Percentiles rank a stretch among this genome's conserved stretches.
These are phyloP conservation scores for Dicerorhinus sumatrensis DNA, from an alignment of 2,113 vertebrate genomes.

Conservation along the genomic window DNA sequence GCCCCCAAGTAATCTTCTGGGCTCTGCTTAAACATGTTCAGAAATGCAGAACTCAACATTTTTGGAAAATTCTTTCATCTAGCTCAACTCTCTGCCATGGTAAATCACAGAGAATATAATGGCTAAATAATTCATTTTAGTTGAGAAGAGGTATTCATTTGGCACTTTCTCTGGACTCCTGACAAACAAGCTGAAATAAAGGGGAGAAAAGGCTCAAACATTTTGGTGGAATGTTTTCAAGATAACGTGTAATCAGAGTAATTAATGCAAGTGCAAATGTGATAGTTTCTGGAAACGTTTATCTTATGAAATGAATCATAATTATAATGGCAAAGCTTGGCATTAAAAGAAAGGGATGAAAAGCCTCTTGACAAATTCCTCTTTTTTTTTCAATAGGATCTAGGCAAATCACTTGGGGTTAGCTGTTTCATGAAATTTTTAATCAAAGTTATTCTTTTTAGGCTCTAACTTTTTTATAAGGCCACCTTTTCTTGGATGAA, in stretches of 20 bases:
- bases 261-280: slow-evolving; percentile 81
- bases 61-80: not conserved
- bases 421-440: not conserved
- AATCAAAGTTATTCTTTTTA: slow-evolving; percentile 7
- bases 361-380: not conserved
- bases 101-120: not conserved
- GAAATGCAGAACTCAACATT: not conserved
- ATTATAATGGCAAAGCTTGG: slow-evolving; percentile 72
- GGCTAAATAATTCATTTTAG: slow-evolving; percentile 58
- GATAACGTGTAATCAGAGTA: slow-evolving; percentile 79
- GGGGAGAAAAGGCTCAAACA: slow-evolving; percentile 51
- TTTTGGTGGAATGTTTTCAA: slow-evolving; percentile 76
- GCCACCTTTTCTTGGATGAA: not conserved
- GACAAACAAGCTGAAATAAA: slow-evolving; percentile 67
- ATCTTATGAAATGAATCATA: slow-evolving; percentile 79
- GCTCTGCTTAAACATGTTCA: not conserved
- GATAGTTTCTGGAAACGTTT: slow-evolving; percentile 77
- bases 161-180: slow-evolving; percentile 47
- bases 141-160: slow-evolving; percentile 46
- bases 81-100: not conserved
- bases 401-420: not conserved
- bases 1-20: not conserved
- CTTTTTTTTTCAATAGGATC: not conserved
- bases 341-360: slow-evolving; percentile 56
- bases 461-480: not conserved